phyloP scores from a whole-genome alignment of 2,113 vertebrate species.

The Salvelinus sp. region DNA sequence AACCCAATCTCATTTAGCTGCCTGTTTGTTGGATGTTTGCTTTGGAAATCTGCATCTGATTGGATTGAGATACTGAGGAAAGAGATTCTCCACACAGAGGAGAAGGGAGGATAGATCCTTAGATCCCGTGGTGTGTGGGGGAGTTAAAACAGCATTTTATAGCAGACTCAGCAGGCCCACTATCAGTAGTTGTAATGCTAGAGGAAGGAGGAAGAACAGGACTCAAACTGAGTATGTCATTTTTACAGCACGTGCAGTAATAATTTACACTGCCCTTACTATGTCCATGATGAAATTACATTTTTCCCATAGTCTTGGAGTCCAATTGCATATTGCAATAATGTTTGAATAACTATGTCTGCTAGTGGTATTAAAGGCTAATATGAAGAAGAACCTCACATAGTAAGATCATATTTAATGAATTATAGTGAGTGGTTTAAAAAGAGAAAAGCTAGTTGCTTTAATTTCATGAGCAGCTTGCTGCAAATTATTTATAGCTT shows the following conservation, averaged over 20 bases:
- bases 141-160: not conserved
- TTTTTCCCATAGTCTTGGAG: not conserved
- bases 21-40: slow-evolving; percentile 9
- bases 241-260: not conserved
- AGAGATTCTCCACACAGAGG: slow-evolving; percentile 14
- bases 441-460: not conserved
- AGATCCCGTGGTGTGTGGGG: slow-evolving; percentile 20
- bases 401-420: not conserved
- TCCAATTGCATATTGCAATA: not conserved
- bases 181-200: not conserved
- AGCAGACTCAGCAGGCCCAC: not conserved
- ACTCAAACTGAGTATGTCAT: not conserved
- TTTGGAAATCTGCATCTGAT: slow-evolving; percentile 2
- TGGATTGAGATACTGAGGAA: slow-evolving; percentile 30
- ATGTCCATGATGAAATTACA: not conserved
- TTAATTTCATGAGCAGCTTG: not conserved
- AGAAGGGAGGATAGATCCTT: slow-evolving; percentile 16
- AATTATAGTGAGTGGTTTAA: not conserved
- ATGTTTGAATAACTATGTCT: not conserved
- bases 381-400: not conserved
- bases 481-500: not conserved
- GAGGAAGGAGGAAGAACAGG: not conserved
- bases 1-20: not conserved
- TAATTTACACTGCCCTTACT: not conserved
- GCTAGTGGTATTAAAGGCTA: not conserved